Evolutionary conservation across 2,888 invertebrate genomes (phyloP).

Genomic region (Cerceris rybyensis): DNA sequence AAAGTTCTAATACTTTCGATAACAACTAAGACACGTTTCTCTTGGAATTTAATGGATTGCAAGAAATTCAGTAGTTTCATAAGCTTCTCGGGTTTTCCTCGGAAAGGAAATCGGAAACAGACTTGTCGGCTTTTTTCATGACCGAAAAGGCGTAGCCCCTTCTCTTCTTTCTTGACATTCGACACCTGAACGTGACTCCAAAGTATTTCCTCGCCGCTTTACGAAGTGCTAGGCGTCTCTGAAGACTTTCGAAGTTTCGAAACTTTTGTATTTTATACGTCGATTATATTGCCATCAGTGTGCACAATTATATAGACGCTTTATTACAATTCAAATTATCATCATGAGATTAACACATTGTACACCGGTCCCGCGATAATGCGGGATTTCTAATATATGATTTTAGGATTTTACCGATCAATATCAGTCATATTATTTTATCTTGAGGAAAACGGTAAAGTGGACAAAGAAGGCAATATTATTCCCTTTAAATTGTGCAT

Average conservation of each 20-base stretch:
- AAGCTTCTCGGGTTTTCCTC: slow-evolving; percentile 44
- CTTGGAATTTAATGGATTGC: slow-evolving; percentile 10
- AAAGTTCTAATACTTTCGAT: background rate
- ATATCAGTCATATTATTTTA: too few species aligned
- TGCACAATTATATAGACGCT: too few species aligned
- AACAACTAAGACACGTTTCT: slow-evolving; percentile 12
- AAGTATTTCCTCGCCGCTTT: slow-evolving; percentile 20
- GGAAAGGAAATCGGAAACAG: slow-evolving; percentile 57
- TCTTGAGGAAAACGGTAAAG: too few species aligned
- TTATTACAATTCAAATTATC: too few species aligned
- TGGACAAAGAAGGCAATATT: too few species aligned
- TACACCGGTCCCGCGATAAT: too few species aligned
- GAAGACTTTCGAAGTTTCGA: background rate
- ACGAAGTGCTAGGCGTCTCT: background rate
- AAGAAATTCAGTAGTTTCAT: slow-evolving; percentile 23
- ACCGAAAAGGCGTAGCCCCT: slow-evolving; percentile 16
- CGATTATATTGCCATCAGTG: too few species aligned
- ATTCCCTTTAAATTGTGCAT: too few species aligned
- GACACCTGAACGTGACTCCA: slow-evolving; percentile 58
- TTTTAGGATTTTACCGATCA: too few species aligned
- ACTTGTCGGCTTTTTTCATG: slow-evolving; percentile 36
- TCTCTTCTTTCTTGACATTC: slow-evolving; percentile 53
- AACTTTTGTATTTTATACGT: background rate
- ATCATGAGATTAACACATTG: too few species aligned
- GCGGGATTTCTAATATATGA: too few species aligned